Evolutionary conservation across 2,113 vertebrate genomes (phyloP), one percentile per base, ranked within the genome.

Genomic region (Pedionomus torquatus): DNA sequence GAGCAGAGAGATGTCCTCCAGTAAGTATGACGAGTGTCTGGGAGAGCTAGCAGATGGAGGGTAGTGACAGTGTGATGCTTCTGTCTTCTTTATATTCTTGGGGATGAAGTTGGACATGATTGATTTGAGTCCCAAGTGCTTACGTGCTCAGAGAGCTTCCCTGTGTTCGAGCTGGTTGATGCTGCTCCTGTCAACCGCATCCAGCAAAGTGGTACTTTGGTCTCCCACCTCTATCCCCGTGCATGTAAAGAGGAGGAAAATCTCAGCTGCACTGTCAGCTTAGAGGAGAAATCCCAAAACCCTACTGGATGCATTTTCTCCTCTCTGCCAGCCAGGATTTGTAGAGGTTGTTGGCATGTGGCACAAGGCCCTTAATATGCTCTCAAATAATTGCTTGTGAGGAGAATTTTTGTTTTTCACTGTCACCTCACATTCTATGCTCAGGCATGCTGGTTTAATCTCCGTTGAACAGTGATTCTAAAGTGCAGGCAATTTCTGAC

Each of bases 1-100:
- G 99, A 99, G 81, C 99, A 99, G 97, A 98, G 99, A 18, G 99
- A 99, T 69, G 98, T 99, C 72, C 98, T 99, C 20, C 99, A 99
- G 99, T 99, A 95, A 99, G 99, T 99, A 71, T 1, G 2, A 9
- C 0, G 2, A 20, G 35, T 0, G 1, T 21, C 28, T 85, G 63
- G 75, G 39, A 74, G 43, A 57, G 66, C 30, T 75, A 76, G 48
- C 0, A 0, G 60, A 5, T 80, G 71, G 52, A 68, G 12, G 11
- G n/a, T 46, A 23, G 28, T 57, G 28, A 30, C 63, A 31, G 21
- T 26, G 33, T 66, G 66, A 28, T 41, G 33, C 20, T 66, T 28
- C 10, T 52, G 16, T 65, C 54, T 31, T 17, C 41, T 51, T 61
- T 37, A 35, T 26, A 37, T 61, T 61, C 16, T 35, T 72, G 83